These are phyloP conservation scores for Sphaeramia orbicularis DNA, from an alignment of 2,797 vertebrate genomes.

Conservation along the genomic window DNA sequence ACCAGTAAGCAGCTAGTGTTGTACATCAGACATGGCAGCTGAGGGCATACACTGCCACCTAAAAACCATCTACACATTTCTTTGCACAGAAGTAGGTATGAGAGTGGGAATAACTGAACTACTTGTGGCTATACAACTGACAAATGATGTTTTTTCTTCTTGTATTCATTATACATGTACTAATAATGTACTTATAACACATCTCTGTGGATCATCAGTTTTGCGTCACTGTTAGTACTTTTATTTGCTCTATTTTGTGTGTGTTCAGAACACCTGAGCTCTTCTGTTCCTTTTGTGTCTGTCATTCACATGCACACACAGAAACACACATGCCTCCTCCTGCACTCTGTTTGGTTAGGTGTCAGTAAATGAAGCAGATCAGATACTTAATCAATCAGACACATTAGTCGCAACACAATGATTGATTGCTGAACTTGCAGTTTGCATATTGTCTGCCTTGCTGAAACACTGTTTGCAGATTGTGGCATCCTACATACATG, in stretches of 20 bases:
- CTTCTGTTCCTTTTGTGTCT: not conserved
- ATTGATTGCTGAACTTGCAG: slow-evolving; percentile 19
- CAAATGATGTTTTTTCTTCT: not conserved
- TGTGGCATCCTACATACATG: slow-evolving; percentile 3
- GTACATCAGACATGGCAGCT: slow-evolving; percentile 8
- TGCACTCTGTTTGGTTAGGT: slow-evolving; percentile 11
- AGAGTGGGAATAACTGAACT: not conserved
- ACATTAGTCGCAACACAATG: slow-evolving; percentile 23
- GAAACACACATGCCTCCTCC: not conserved
- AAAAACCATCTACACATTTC: slow-evolving; percentile 22
- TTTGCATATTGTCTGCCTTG: slow-evolving; percentile 12
- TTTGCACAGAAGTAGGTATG: not conserved
- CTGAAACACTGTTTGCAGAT: slow-evolving; percentile 12
- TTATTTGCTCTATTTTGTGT: not conserved
- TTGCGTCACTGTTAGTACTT: not conserved
- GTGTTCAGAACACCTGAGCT: too few species aligned
- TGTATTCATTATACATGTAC: too few species aligned
- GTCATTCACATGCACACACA: not conserved
- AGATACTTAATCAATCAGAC: slow-evolving; percentile 24
- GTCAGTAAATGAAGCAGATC: slow-evolving; percentile 19
- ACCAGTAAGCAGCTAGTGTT: slow-evolving; percentile 8
- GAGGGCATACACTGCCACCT: slow-evolving; percentile 27
- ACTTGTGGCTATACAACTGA: slow-evolving; percentile 5
- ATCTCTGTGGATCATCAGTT: not conserved
- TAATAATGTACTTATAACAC: not conserved